Percentiles rank a stretch among this genome's conserved stretches.
Conservation (phyloP, 1,140 invertebrate species). For the Platorchestia sp. region DNA sequence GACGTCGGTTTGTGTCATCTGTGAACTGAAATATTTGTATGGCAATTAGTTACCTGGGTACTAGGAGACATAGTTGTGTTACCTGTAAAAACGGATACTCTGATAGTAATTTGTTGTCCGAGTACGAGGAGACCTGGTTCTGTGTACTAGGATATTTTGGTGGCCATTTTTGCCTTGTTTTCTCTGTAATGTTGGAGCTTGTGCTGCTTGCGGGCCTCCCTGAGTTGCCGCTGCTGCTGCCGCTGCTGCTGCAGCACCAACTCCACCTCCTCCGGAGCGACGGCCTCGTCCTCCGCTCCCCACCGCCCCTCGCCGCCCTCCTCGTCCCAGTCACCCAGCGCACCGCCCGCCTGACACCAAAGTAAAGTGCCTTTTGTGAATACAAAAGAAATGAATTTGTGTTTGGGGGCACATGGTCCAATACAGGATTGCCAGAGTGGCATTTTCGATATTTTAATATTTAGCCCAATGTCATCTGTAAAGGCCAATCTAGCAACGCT, state of each 20-base stretch:
- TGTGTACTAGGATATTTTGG: conserved; percentile 36
- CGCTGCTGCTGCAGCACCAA: conserved; percentile 28
- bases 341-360: background rate
- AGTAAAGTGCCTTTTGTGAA: too few relatives aligned
- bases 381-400: too few relatives aligned
- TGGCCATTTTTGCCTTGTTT: conserved; percentile 9
- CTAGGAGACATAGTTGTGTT: background rate
- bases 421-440: too few relatives aligned
- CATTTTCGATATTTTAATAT: too few relatives aligned
- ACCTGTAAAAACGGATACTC: background rate
- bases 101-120: background rate
- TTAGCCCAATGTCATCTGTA: too few relatives aligned
- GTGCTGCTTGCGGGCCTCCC: background rate
- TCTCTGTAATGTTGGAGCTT: conserved; percentile 12
- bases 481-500: too few relatives aligned
- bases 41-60: background rate
- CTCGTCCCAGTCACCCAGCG: conserved; percentile 30
- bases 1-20: background rate
- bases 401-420: too few relatives aligned
- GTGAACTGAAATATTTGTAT: background rate
- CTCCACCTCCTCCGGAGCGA: background rate
- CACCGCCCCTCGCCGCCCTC: conserved; percentile 1
- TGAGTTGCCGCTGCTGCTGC: conserved; percentile 3
- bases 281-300: background rate
- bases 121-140: background rate